Base-by-base conservation (phyloP, 1,140 invertebrate genomes). In the Ostrea denselamellosa region DNA sequence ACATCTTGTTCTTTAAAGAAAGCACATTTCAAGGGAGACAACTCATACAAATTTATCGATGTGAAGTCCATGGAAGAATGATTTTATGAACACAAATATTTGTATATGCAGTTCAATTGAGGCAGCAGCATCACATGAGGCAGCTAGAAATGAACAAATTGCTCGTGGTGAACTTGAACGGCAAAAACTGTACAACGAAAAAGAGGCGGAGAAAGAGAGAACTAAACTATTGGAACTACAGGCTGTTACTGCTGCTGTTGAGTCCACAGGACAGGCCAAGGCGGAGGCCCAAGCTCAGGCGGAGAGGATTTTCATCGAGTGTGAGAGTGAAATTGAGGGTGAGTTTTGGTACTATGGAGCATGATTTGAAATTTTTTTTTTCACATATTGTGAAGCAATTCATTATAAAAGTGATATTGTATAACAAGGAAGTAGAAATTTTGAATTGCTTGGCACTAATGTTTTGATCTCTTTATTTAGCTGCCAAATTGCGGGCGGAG, bases 281-380 rank as follows among this genome's bases (percentile, higher is more conserved):
- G 93, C 94, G 19, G 94, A 94, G 90, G 93, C 94, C 19, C 92
- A 94, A 65, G 93, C 92, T 52, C 89, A 92, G 85, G 93, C 93
- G 19, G 93, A 93, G 89, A 91, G 89, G 83, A 90, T 91, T 17
- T 77, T 93, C 10, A 94, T 94, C 65, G 93, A 94, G 83, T 91
- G 92, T 87, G 90, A 93, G 87, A 94, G 93, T 90, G 93, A 94
- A 85, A 93, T 93, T 51, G 86, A 89, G 53, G 85, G 89, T 87
- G 87, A 65, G 85, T 77, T 77, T 19, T 44, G 34, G 5, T 2
- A 44, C 2, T 44, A 44, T 5, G 5, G 34, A 44, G 34, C 34
- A 44, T 44, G 34, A 44, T 44, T 44, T 44, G 34, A 44, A 44
- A 44, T 2, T 1, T 5, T 44, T 44, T n/a, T 44, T 1, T 1